These are phyloP conservation scores for Augochlora pura DNA, from an alignment of 1,140 invertebrate species.

Conservation along the genomic window DNA sequence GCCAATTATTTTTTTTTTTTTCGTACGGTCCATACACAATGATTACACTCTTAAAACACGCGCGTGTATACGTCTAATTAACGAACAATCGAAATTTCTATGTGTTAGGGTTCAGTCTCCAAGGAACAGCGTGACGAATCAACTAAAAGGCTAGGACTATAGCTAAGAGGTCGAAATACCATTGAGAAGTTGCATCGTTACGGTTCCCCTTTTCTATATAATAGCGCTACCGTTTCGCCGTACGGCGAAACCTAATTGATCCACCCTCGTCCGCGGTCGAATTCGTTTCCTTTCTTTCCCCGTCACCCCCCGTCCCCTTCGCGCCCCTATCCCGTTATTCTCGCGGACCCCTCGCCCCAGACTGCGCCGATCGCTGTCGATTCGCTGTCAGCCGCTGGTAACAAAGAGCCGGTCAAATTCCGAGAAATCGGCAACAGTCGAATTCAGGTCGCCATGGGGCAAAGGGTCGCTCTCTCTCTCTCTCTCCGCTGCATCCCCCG, in stretches of 20 bases:
- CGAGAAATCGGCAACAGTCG: no score
- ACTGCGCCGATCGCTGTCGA: no score
- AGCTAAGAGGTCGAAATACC: conserved; percentile 10
- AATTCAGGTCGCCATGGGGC: no score
- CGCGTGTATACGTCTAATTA: conserved; percentile 31
- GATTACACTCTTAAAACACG: neutral
- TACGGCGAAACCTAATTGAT: neutral
- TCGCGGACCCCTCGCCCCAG: neutral
- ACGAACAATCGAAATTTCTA: conserved; percentile 9
- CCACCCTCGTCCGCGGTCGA: no score
- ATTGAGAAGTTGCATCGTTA: neutral
- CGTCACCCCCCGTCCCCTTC: neutral
- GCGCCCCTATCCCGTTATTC: neutral
- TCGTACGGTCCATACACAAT: no score
- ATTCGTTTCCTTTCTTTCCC: neutral
- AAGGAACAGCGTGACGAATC: conserved; percentile 21
- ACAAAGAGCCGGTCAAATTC: no score
- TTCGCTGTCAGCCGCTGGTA: no score
- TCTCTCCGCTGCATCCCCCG: neutral
- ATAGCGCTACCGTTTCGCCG: neutral
- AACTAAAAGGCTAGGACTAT: conserved; percentile 30
- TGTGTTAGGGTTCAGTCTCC: conserved; percentile 30
- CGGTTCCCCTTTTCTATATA: neutral
- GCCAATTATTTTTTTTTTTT: no score
- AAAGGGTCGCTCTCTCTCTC: no score